A percentile compares a stretch with the other conserved stretches of the same genome.
Conservation (phyloP, 2,113 vertebrate genomes). For the Phainopepla nitens region DNA sequence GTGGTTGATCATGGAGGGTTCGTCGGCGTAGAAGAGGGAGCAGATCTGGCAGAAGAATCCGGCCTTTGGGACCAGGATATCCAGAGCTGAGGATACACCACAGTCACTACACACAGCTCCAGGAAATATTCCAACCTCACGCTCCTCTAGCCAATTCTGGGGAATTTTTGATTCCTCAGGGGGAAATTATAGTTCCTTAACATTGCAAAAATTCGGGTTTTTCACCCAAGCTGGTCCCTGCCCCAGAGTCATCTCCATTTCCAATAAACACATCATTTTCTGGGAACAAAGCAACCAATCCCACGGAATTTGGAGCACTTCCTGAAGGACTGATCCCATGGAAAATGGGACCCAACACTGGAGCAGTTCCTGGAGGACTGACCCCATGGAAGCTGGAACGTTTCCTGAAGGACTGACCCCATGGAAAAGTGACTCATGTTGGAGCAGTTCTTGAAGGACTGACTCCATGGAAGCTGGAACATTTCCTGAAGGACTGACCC, state of each 20-base stretch:
- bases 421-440: fast-evolving
- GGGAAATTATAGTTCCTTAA: fast-evolving
- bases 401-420: not conserved
- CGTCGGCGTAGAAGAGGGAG: slow-evolving; percentile 77
- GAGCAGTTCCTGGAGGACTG: not conserved
- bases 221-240: not conserved
- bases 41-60: slow-evolving; percentile 83
- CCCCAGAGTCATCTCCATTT: too few species aligned
- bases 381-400: not conserved
- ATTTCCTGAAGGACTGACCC: not conserved
- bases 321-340: not conserved
- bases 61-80: slow-evolving; percentile 78
- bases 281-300: not conserved
- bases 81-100: slow-evolving; percentile 52
- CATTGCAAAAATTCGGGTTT: fast-evolving
- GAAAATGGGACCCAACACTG: too few species aligned
- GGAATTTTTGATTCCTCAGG: not conserved
- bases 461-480: too few species aligned
- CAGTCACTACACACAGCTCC: not conserved
- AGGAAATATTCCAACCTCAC: fast-evolving
- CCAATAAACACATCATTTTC: fast-evolving
- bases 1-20: slow-evolving; percentile 75
- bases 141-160: fast-evolving
- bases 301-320: not conserved
- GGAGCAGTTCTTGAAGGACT: not conserved